Evolutionary conservation across 2,888 invertebrate genomes (phyloP).

Genomic region (Leptopterna dolabrata): DNA sequence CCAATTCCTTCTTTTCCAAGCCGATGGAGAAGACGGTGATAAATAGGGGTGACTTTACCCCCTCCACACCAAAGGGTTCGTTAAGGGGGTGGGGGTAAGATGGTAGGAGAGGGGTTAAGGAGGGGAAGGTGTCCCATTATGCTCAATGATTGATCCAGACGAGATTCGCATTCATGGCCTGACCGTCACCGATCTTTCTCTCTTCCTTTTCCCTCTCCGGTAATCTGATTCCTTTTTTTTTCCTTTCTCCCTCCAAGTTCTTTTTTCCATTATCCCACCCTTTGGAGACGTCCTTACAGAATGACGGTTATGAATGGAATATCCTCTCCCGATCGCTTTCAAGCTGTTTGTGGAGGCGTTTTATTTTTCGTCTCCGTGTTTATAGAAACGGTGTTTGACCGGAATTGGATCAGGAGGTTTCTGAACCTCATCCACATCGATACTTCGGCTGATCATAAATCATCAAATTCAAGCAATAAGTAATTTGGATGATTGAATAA

Average conservation of each 20-base stretch:
- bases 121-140: not conserved
- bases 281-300: not conserved
- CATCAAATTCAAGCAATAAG: too few relatives aligned
- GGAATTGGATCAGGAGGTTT: not conserved
- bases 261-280: slow-evolving; percentile 7
- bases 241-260: not conserved
- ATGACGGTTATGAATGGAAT: slow-evolving; percentile 3
- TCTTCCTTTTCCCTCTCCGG: not conserved
- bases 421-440: not conserved
- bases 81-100: not conserved
- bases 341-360: not conserved
- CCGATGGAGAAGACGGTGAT: slow-evolving; percentile 6
- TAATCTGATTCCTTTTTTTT: not conserved
- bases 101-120: not conserved
- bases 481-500: too few relatives aligned
- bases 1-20: not conserved
- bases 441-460: not conserved
- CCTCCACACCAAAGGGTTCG: not conserved
- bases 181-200: not conserved
- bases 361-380: not conserved
- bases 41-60: slow-evolving; percentile 19
- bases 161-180: slow-evolving; percentile 3
- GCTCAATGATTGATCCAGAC: slow-evolving; percentile 15
- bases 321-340: not conserved
- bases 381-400: not conserved